A percentile compares a stretch with the other conserved stretches of the same genome.
These are phyloP conservation scores for Sebastes schlegelii DNA, from an alignment of 2,113 vertebrate species.

Conservation along the genomic window DNA sequence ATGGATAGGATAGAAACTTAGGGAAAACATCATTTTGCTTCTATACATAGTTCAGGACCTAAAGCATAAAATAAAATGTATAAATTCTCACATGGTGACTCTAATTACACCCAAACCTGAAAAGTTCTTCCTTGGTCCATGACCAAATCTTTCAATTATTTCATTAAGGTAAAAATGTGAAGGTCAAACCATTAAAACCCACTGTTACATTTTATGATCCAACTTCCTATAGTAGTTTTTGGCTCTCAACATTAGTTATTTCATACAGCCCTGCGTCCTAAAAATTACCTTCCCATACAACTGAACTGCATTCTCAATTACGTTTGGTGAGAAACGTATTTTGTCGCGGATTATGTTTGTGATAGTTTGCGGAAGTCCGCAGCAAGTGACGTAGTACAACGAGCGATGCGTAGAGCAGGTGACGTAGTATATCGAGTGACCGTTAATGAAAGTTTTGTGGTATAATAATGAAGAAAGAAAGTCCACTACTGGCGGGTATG, in stretches of 20 bases:
- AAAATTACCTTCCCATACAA: too few relatives aligned
- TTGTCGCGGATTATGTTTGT: too few relatives aligned
- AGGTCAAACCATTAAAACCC: background rate
- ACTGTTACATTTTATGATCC: background rate
- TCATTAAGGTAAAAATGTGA: background rate
- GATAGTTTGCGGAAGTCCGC: too few relatives aligned
- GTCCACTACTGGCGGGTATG: too few relatives aligned
- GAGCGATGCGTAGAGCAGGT: too few relatives aligned
- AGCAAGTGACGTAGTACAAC: too few relatives aligned
- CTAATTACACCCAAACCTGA: background rate
- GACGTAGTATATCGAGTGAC: too few relatives aligned
- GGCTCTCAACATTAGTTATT: background rate
- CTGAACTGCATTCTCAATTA: too few relatives aligned
- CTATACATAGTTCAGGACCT: background rate
- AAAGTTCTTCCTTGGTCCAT: background rate
- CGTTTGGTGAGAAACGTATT: too few relatives aligned
- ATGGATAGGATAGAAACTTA: background rate
- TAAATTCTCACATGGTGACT: background rate
- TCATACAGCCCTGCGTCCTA: too few relatives aligned
- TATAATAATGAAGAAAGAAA: too few relatives aligned
- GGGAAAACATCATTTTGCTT: background rate
- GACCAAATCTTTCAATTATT: background rate
- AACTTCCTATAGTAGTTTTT: constrained; percentile 3
- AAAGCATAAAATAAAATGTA: background rate
- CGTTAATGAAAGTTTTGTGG: too few relatives aligned